Base-by-base conservation (phyloP, 2,888 invertebrate genomes). In the Diaperis boleti region DNA sequence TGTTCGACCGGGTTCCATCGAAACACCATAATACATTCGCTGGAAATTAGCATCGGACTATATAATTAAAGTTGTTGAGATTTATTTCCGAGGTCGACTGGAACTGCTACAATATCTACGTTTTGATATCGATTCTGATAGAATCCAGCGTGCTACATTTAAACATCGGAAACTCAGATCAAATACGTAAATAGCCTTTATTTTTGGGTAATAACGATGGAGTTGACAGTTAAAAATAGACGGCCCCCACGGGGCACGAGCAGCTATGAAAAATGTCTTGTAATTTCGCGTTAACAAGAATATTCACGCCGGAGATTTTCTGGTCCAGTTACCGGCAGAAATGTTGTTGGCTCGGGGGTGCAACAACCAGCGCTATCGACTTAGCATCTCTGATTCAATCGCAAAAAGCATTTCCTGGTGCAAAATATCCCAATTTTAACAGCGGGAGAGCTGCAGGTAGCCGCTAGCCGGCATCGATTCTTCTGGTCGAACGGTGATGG, bases 271-370 rank as follows among this genome's bases (percentile, higher is more conserved):
- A 64, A 62, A 64, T 63, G 65, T 52, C 56, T 18, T 35, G 61
- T 67, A 65, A 67, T 67, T 65, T 67, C 62, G 47, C 59, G 62
- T 62, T 67, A 67, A 67, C 67, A 64, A 68, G 63, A 66, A 62
- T 64, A 64, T 64, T 66, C 56, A 49, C 65, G 45, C 47, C 52
- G 35, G 59, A 66, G 68, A 66, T 66, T 68, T 66, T 68, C 68
- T 65, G 59, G 56, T 68, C 62, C 54, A 60, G 52, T 62, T 66
- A 66, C 54, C 64, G 59, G 54, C 55, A 61, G 66, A 68, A 64
- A 61, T 68, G 59, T 54, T 50, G 52, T 39, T 15, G 44, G 68
- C 59, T 47, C 47, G 52, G 26, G 54, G 59, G 52, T 35, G 59
- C 52, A 44, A 44, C 35, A 33, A 29, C 42, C 55, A 29, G 17